Evolutionary conservation across 2,113 vertebrate genomes (phyloP).

Genomic region (Oenanthe melanoleuca): DNA sequence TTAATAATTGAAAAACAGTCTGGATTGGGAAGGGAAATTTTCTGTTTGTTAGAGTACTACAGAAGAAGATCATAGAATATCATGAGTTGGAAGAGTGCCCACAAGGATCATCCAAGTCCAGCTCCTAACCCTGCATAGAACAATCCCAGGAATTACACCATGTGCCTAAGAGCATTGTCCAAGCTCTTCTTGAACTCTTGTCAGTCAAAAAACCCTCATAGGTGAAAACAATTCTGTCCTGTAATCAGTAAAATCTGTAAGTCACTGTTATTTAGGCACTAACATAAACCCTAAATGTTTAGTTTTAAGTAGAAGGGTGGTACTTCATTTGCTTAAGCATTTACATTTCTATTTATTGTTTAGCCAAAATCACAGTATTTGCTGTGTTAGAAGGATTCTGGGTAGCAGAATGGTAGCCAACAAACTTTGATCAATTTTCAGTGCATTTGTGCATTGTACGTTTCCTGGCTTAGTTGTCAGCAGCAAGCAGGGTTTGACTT

Average conservation of each 20-base stretch:
- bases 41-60: neutral
- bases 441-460: neutral
- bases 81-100: neutral
- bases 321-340: neutral
- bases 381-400: neutral
- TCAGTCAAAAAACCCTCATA: neutral
- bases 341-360: neutral
- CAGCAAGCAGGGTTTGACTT: neutral
- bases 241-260: neutral
- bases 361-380: neutral
- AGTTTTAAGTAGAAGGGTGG: neutral
- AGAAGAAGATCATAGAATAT: neutral
- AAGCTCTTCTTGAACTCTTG: neutral
- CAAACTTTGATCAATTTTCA: neutral
- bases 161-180: neutral
- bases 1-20: neutral
- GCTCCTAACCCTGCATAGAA: neutral
- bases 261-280: neutral
- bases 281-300: neutral
- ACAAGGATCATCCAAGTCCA: neutral
- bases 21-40: neutral
- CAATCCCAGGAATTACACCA: neutral
- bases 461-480: neutral
- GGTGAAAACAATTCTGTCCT: neutral
- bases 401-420: neutral